Evolutionary conservation across 2,797 vertebrate genomes (phyloP), one percentile per base, ranked within the genome.

Genomic region (Centroberyx gerrardi): DNA sequence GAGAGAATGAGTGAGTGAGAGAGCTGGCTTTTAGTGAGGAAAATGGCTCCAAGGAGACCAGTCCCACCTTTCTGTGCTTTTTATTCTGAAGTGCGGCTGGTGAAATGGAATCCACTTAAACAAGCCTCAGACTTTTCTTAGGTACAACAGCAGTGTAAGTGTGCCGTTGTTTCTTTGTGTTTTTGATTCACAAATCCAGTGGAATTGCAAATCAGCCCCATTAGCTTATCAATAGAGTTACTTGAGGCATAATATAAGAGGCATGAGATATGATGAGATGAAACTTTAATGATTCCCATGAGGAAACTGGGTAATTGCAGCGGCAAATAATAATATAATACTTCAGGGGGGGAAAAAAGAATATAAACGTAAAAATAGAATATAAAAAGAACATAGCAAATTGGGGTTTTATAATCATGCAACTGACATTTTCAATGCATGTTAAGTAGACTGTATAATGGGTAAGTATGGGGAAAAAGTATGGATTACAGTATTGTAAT

Each of bases 41-140:
- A 71, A 83, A 71, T 70, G 70, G 36, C 58, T 58, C 29, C 15
- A 14, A 72, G 18, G 33, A 79, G 74, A 74, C 60, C n/a, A 22
- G 56, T 31, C 59, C 28, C 40, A 58, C 42, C 38, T 42, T 54
- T 71, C 27, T 73, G 31, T 52, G 27, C 48, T 56, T 58, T 61
- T 64, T 54, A 27, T 27, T 67, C 53, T 38, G 4, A 17, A 64
- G 64, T 54, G 63, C 27, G 18, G 76, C 42, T 9, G 55, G 38
- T 63, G 38, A 82, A 72, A 76, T 54, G 17, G 44, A 65, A 46
- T 62, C 64, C n/a, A 71, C 40, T 81, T 78, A 53, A 83, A 83
- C 72, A 80, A 76, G 44, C 18, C 8, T 5, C 5, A 40, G 14
- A 52, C 46, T 58, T 65, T 56, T 68, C 18, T 9, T 2, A 31